Percentiles rank a stretch among this genome's conserved stretches.
phyloP scores from a whole-genome alignment of 2,888 invertebrate species.

The Cryptocephalus primarius region DNA sequence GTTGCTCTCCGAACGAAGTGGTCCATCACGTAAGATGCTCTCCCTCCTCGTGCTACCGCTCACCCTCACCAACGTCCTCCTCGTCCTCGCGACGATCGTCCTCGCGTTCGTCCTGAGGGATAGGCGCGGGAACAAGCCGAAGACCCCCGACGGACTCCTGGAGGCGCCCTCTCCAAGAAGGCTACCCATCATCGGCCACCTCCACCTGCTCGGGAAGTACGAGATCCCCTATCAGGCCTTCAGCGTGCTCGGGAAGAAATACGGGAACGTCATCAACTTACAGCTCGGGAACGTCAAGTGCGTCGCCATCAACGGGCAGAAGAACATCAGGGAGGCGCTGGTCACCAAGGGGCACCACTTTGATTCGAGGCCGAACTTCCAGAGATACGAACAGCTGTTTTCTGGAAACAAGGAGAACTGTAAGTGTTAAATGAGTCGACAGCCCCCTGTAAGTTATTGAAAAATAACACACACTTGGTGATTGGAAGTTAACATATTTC shows the following conservation, averaged over 20 bases:
- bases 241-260: slow-evolving; percentile 39
- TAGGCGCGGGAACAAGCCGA: slow-evolving; percentile 2
- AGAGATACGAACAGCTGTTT: slow-evolving; percentile 51
- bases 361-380: slow-evolving; percentile 53
- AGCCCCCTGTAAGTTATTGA: no score
- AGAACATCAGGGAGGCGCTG: slow-evolving; percentile 47
- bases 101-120: slow-evolving; percentile 4
- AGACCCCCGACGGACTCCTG: slow-evolving; percentile 6
- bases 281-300: slow-evolving; percentile 45
- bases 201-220: slow-evolving; percentile 45
- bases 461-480: neutral
- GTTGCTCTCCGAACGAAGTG: slow-evolving; percentile 7
- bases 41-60: slow-evolving; percentile 2
- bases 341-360: slow-evolving; percentile 48
- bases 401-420: slow-evolving; percentile 56
- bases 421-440: no score
- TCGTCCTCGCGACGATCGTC: slow-evolving; percentile 2
- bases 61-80: slow-evolving; percentile 6
- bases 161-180: slow-evolving; percentile 44
- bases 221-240: slow-evolving; percentile 51
- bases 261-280: slow-evolving; percentile 45
- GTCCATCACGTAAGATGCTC: slow-evolving; percentile 4
- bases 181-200: slow-evolving; percentile 46
- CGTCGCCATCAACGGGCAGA: slow-evolving; percentile 47
- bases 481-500: no score